Percentiles rank a stretch among this genome's conserved stretches.
Evolutionary conservation across 1,140 invertebrate genomes (phyloP).

Genomic region (Listronotus oregonensis): DNA sequence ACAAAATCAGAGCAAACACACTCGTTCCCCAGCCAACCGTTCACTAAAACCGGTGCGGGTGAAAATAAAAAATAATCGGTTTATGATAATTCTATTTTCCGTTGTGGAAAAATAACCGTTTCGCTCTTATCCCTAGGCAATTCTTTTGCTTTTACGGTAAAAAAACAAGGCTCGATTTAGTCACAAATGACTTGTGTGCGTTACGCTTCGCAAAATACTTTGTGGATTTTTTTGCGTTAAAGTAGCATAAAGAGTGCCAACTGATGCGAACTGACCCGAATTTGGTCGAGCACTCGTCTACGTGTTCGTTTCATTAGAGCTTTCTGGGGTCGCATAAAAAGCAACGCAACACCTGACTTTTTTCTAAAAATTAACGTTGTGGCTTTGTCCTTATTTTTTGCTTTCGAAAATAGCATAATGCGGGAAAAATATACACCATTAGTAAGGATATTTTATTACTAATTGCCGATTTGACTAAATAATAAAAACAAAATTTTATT

Average conservation of each 20-base stretch:
- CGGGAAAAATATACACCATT: too few species aligned
- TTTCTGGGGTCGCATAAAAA: slow-evolving; percentile 16
- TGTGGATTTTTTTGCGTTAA: slow-evolving; percentile 30
- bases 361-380: background rate
- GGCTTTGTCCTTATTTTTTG: slow-evolving; percentile 1
- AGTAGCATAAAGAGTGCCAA: slow-evolving; percentile 22
- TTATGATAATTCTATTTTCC: slow-evolving; percentile 29
- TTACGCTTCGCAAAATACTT: slow-evolving; percentile 27
- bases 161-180: slow-evolving; percentile 31
- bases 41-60: slow-evolving; percentile 4
- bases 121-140: slow-evolving; percentile 11
- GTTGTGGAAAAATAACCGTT: slow-evolving; percentile 25
- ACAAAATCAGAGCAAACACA: too few species aligned
- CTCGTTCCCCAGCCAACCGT: too few species aligned
- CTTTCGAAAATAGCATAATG: background rate
- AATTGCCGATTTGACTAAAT: too few species aligned
- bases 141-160: slow-evolving; percentile 16
- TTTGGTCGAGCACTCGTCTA: slow-evolving; percentile 9
- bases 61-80: slow-evolving; percentile 27
- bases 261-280: slow-evolving; percentile 27
- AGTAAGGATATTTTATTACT: too few species aligned
- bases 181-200: slow-evolving; percentile 34
- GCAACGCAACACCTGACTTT: slow-evolving; percentile 22
- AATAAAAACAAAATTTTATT: too few species aligned
- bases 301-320: slow-evolving; percentile 26